Conservation (phyloP, 2,797 vertebrate genomes). For the Avahi laniger region DNA sequence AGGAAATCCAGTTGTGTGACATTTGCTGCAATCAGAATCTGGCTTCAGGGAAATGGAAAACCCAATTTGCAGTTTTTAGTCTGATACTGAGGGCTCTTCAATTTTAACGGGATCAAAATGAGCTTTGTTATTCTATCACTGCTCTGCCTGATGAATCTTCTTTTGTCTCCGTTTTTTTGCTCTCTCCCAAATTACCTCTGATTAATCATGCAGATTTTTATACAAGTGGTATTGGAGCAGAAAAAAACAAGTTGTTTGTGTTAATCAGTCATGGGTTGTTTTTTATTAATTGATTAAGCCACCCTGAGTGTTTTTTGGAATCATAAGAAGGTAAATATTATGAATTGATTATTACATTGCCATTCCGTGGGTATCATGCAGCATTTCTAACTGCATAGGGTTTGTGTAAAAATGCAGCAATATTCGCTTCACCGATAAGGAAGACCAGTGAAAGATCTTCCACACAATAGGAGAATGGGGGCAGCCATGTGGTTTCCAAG, state of each 20-base stretch:
- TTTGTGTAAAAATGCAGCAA: not conserved
- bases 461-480: not conserved
- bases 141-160: not conserved
- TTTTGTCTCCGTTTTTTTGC: not conserved
- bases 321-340: constrained; percentile 23
- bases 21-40: constrained; percentile 11
- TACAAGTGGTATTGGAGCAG: not conserved
- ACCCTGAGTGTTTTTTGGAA: not conserved
- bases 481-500: not conserved
- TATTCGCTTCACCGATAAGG: not conserved
- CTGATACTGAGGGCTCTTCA: constrained; percentile 13
- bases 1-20: not conserved
- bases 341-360: not conserved
- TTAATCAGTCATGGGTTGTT: not conserved
- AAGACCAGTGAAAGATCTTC: not conserved
- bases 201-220: constrained; percentile 33
- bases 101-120: not conserved
- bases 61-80: not conserved
- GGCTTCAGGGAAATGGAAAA: constrained; percentile 6
- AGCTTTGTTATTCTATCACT: not conserved
- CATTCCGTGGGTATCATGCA: not conserved
- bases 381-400: not conserved
- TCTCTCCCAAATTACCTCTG: constrained; percentile 19
- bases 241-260: constrained; percentile 13
- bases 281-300: constrained; percentile 32